Evolutionary conservation across 1,140 invertebrate genomes (phyloP).

Genomic region (Stenopsyche tienmushanensis): DNA sequence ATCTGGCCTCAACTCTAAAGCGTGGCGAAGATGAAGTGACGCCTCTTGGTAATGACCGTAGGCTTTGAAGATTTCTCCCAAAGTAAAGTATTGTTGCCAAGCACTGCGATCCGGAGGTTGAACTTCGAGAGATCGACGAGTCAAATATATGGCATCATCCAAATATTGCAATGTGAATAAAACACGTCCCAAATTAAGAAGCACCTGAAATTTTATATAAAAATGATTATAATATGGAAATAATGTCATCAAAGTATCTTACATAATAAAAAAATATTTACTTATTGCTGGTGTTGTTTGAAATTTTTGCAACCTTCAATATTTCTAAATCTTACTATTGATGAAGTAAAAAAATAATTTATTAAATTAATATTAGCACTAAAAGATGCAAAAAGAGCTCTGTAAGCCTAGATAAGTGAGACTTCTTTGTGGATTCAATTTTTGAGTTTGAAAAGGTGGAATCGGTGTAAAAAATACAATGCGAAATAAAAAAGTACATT

Average conservation of each 20-base stretch:
- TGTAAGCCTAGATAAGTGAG: too few species aligned
- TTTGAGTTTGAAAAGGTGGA: too few species aligned
- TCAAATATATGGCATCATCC: constrained; percentile 85
- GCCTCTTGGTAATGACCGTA: constrained; percentile 84
- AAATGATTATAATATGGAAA: constrained; percentile 8
- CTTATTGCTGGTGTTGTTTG: too few species aligned
- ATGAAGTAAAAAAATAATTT: too few species aligned
- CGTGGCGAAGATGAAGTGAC: constrained; percentile 74
- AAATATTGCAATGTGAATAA: constrained; percentile 83
- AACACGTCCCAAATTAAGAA: constrained; percentile 81
- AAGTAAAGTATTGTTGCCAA: constrained; percentile 88
- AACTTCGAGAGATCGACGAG: constrained; percentile 68
- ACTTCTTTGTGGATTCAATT: too few species aligned
- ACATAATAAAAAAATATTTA: too few species aligned
- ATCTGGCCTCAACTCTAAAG: constrained; percentile 78
- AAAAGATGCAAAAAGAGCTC: too few species aligned
- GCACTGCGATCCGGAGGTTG: constrained; percentile 80
- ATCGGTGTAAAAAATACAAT: neutral
- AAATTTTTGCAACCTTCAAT: neutral
- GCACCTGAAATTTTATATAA: constrained; percentile 51
- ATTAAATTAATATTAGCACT: too few species aligned
- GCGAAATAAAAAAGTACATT: neutral
- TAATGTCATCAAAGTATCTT: too few species aligned
- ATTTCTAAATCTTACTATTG: too few species aligned
- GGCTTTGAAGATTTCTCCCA: constrained; percentile 82